These are phyloP conservation scores for Epizoanthus ramosus DNA, from an alignment of 92 coral and sea anemone genomes.

Conservation along the genomic window DNA sequence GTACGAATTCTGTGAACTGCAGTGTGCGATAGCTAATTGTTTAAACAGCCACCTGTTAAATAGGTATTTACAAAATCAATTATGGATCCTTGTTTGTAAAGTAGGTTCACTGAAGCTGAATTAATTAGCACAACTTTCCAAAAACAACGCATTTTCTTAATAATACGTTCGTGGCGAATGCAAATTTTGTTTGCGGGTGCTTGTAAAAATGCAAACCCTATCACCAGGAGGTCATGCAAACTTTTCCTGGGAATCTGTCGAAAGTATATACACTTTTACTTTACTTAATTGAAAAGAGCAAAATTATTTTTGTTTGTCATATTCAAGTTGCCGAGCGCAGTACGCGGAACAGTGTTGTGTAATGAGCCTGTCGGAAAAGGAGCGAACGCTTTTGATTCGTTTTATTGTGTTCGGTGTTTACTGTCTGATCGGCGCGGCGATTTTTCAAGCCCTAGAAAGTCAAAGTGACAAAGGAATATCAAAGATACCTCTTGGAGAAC, in stretches of 20 bases:
- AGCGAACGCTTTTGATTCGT: slow-evolving; percentile 9
- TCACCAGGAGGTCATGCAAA: no score
- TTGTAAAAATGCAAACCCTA: no score
- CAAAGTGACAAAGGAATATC: background rate
- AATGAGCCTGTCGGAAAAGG: slow-evolving; percentile 9
- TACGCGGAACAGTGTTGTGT: background rate
- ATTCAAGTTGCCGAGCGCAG: background rate
- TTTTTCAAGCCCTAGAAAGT: slow-evolving; percentile 17
- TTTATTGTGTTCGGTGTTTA: slow-evolving; percentile 17
- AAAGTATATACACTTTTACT: no score
- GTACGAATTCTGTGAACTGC: no score
- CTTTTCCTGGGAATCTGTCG: no score
- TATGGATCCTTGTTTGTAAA: background rate
- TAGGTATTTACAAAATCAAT: background rate
- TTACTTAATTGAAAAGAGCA: no score
- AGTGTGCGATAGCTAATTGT: no score
- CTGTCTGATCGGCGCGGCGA: slow-evolving; percentile 29
- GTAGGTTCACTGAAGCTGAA: background rate
- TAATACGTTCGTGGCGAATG: no score
- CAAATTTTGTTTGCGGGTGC: no score
- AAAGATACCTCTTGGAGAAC: background rate
- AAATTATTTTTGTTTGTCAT: background rate
- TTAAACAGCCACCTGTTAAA: slow-evolving; percentile 10
- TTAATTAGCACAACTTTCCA: background rate
- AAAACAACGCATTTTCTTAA: background rate